Percentiles rank a stretch among this genome's conserved stretches.
phyloP scores from a whole-genome alignment of 2,797 vertebrate species.

The Chelmon rostratus region DNA sequence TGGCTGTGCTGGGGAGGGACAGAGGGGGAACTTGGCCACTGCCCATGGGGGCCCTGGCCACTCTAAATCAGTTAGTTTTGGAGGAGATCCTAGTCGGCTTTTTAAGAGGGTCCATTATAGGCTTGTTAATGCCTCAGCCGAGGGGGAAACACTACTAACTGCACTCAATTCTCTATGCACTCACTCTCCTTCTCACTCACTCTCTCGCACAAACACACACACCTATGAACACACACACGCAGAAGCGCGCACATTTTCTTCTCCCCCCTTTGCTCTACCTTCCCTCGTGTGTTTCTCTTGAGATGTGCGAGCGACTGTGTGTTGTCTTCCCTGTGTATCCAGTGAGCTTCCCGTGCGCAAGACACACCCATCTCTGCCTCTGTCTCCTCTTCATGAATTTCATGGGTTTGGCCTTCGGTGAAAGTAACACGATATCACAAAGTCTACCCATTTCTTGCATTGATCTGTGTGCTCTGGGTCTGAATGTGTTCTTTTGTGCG shows the following conservation, averaged over 20 bases:
- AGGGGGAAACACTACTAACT: slow-evolving; percentile 85
- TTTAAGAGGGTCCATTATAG: slow-evolving; percentile 88
- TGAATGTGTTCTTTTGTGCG: slow-evolving; percentile 47
- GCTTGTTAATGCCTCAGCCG: slow-evolving; percentile 88
- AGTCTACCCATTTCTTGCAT: slow-evolving; percentile 57
- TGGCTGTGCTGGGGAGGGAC: slow-evolving; percentile 79
- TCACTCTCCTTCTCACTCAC: slow-evolving; percentile 67
- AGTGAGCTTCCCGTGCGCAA: slow-evolving; percentile 39
- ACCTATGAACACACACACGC: slow-evolving; percentile 35
- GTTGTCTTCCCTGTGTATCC: slow-evolving; percentile 35
- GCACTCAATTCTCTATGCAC: slow-evolving; percentile 81
- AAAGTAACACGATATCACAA: slow-evolving; percentile 58
- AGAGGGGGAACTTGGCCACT: slow-evolving; percentile 82
- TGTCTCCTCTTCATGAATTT: slow-evolving; percentile 61
- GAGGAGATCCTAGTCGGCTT: slow-evolving; percentile 88
- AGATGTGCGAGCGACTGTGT: slow-evolving; percentile 32
- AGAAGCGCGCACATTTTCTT: slow-evolving; percentile 36
- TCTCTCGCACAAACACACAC: slow-evolving; percentile 38
- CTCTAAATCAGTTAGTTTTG: slow-evolving; percentile 91
- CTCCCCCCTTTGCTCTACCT: slow-evolving; percentile 29
- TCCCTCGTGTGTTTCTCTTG: slow-evolving; percentile 43
- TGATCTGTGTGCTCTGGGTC: slow-evolving; percentile 58
- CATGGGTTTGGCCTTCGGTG: slow-evolving; percentile 57
- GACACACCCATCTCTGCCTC: slow-evolving; percentile 51
- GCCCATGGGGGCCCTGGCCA: slow-evolving; percentile 81